Evolutionary conservation across 2,797 vertebrate species (phyloP).

Genomic region (Huso huso): DNA sequence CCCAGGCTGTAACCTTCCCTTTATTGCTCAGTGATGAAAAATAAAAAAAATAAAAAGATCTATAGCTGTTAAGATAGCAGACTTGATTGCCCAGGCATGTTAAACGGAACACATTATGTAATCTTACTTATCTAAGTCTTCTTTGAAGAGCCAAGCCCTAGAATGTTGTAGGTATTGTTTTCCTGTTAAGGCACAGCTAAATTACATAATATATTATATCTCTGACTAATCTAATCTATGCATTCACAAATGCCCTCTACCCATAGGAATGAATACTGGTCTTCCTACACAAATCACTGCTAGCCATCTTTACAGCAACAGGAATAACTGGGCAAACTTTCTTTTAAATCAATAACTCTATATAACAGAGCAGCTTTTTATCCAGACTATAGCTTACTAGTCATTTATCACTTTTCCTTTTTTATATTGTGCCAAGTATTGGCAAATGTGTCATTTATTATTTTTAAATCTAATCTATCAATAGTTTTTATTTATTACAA

Average conservation of each 20-base stretch:
- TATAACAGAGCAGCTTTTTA: slow-evolving; percentile 6
- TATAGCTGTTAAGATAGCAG: slow-evolving; percentile 2
- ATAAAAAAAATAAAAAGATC: not conserved
- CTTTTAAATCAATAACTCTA: slow-evolving; percentile 14
- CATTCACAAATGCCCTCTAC: slow-evolving; percentile 1
- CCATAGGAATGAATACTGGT: slow-evolving; percentile 22
- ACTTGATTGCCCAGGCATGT: slow-evolving; percentile 9
- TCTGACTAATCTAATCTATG: slow-evolving; percentile 28
- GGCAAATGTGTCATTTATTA: slow-evolving; percentile 11
- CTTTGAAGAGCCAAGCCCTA: slow-evolving; percentile 3
- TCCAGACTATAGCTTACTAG: slow-evolving; percentile 16
- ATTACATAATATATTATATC: slow-evolving; percentile 28
- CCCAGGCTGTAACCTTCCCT: not conserved
- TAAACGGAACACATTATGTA: slow-evolving; percentile 1
- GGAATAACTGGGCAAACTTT: slow-evolving; percentile 3
- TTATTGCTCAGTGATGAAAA: not conserved
- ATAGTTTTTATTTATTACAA: slow-evolving; percentile 13
- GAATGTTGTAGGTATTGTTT: slow-evolving; percentile 1
- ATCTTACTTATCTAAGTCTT: slow-evolving; percentile 5
- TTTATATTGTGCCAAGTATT: slow-evolving; percentile 6
- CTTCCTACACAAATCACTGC: slow-evolving; percentile 24
- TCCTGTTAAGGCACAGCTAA: slow-evolving; percentile 19
- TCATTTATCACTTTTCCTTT: slow-evolving; percentile 12
- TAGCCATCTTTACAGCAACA: not conserved
- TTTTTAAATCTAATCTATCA: slow-evolving; percentile 12